Evolutionary conservation across 2,113 vertebrate species (phyloP), one percentile per base, ranked within the genome.

Genomic region (Neolamprologus caudopunctatus): DNA sequence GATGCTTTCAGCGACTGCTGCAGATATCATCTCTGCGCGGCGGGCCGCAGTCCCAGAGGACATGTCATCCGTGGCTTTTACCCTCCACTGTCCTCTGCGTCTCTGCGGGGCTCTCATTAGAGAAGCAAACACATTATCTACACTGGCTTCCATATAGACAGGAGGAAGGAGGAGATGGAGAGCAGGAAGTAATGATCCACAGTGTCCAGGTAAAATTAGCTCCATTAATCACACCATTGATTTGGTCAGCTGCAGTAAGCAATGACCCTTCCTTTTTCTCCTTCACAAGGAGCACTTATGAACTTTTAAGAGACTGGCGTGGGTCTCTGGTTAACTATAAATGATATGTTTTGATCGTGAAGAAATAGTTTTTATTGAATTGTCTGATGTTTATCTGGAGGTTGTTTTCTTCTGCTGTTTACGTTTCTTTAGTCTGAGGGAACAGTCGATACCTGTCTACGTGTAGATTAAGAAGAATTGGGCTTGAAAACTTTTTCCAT

Each of bases 211-310:
- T 91, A 87, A 95, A 96, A 96, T 96, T 95, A 95, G 89, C 93
- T 94, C 93, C 94, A 96, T 96, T 96, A 95, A 96, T 96, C 95
- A 95, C 91, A 54, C 19, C 90, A 96, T 96, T 93, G 95, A 96
- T 95, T 94, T 91, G 89, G 82, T 92, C 66, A 47, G 53, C 63
- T 31, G 85, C 85, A 94, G 85, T 85, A 85, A 73, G 82, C 89
- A 84, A 40, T 78, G 82, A 80, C 82, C 81, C 75, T 66, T 51
- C 53, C 4, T 68, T 8, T 68, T 21, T 85, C 85, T 87, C 81
- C 82, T 73, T 73, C 78, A 54, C 63, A 6, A 45, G 71, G 83
- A 33, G 68, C 80, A n/a, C 57, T 54, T 71, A 63, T 85, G 81
- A 89, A 80, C 71, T 81, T 81, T 58, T 54, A 28, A 37, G 73